These are phyloP conservation scores for Brevimyrus niger DNA, from an alignment of 2,113 vertebrate genomes.

Conservation along the genomic window DNA sequence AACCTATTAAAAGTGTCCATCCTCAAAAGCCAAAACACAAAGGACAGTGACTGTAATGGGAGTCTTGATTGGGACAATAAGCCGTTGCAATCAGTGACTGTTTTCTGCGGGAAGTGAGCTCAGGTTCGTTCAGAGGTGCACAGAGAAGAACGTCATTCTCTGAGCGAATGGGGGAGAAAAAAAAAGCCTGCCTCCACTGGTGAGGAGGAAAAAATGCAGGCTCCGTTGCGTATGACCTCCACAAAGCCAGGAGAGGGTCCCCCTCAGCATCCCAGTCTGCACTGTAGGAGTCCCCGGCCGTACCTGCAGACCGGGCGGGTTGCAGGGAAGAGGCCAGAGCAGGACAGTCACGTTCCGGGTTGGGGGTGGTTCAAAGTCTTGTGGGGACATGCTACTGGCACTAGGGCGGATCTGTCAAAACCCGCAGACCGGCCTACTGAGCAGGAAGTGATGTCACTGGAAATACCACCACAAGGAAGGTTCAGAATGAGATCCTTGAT, in stretches of 20 bases:
- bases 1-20: not conserved
- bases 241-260: not conserved
- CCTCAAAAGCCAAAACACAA: not conserved
- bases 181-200: not conserved
- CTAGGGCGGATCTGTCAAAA: not conserved
- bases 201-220: not conserved
- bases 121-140: not conserved
- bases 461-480: not conserved
- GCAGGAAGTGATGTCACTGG: not conserved
- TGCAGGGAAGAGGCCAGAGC: not conserved
- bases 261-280: not conserved
- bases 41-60: not conserved
- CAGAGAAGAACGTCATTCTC: not conserved
- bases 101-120: not conserved
- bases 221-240: not conserved
- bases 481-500: not conserved
- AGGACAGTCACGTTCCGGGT: not conserved
- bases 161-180: not conserved
- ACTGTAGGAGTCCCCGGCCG: not conserved
- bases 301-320: not conserved
- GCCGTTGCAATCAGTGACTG: not conserved
- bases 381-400: not conserved
- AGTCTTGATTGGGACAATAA: not conserved
- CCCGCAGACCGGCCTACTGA: not conserved
- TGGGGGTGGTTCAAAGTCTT: not conserved